These are phyloP conservation scores for Danionella dracula DNA, from an alignment of 2,797 vertebrate genomes.

Conservation along the genomic window DNA sequence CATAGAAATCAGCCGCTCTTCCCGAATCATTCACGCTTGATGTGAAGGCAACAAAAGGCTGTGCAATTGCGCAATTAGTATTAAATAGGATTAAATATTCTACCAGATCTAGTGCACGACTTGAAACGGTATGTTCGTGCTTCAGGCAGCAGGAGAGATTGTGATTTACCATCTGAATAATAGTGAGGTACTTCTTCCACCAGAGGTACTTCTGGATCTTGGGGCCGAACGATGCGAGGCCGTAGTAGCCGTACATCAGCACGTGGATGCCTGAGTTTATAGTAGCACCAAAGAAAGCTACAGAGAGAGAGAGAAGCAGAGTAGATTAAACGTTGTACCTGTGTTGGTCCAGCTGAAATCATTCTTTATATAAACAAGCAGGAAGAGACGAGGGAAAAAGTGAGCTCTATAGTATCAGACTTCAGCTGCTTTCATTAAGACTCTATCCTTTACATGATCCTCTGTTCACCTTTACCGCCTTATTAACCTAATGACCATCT, in stretches of 20 bases:
- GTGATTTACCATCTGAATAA: conserved; percentile 86
- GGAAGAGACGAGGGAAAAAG: no score
- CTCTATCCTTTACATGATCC: not conserved
- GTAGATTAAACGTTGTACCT: not conserved
- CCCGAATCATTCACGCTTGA: no score
- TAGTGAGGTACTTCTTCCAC: conserved; percentile 98
- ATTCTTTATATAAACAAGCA: no score
- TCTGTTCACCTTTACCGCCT: not conserved
- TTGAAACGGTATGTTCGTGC: no score
- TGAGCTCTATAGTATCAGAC: no score
- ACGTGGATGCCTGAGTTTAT: conserved; percentile 94
- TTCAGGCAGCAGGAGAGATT: not conserved
- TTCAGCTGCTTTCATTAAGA: not conserved
- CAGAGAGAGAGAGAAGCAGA: not conserved
- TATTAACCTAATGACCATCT: not conserved
- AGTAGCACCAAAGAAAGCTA: conserved; percentile 96
- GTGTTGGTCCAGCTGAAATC: not conserved
- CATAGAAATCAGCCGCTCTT: no score
- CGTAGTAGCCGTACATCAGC: conserved; percentile 97
- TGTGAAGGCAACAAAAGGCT: no score
- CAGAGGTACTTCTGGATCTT: conserved; percentile 96
- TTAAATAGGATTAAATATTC: no score
- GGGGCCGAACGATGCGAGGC: conserved; percentile 89
- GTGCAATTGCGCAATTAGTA: no score
- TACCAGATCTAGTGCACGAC: no score